These are phyloP conservation scores for Lepidochrysops patricia DNA, from an alignment of 2,888 invertebrate genomes.

Conservation along the genomic window DNA sequence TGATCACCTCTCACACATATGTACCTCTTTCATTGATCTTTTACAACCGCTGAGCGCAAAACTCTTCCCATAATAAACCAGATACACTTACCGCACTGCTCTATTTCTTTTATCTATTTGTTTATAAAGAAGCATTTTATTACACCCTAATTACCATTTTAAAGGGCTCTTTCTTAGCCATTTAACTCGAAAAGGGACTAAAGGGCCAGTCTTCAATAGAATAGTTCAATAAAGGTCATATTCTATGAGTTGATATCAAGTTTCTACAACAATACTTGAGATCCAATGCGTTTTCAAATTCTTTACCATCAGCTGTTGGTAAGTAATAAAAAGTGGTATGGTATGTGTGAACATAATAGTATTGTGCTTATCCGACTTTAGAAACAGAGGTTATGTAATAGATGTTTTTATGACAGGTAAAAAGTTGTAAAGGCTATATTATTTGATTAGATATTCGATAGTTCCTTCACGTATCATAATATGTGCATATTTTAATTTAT, in stretches of 20 bases:
- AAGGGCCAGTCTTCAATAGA: not conserved
- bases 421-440: not conserved
- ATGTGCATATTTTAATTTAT: too few species aligned
- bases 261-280: not conserved
- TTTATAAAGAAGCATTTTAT: not conserved
- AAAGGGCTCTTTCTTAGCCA: not conserved
- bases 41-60: too few species aligned
- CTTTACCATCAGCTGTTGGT: not conserved
- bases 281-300: not conserved
- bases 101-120: too few species aligned
- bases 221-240: not conserved
- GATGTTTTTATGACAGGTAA: not conserved
- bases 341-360: not conserved
- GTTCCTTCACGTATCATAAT: too few species aligned
- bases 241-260: not conserved
- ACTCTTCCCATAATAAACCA: too few species aligned
- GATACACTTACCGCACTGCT: too few species aligned
- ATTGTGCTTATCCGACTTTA: too few species aligned
- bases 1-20: too few species aligned
- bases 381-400: too few species aligned
- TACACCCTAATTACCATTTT: constrained; percentile 3
- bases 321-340: not conserved
- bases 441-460: too few species aligned
- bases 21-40: too few species aligned
- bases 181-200: not conserved